Evolutionary conservation across 1,140 invertebrate species (phyloP).

Genomic region (Drosophila saltans): DNA sequence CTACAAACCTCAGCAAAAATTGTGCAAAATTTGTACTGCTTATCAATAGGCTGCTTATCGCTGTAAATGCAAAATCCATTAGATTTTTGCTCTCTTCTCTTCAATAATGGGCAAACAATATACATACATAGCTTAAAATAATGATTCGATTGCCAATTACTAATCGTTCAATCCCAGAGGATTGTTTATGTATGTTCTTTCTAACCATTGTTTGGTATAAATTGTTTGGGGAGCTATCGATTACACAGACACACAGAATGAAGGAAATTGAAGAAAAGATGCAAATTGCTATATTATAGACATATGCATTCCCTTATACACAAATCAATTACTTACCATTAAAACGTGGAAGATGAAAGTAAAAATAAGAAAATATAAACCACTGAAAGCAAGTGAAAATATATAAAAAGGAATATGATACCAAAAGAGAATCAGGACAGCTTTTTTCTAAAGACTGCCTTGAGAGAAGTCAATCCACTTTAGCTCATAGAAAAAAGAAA

Average conservation of each 20-base stretch:
- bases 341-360: neutral
- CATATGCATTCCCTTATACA: conserved; percentile 20
- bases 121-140: neutral
- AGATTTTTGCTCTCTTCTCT: conserved; percentile 37
- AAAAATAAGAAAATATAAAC: neutral
- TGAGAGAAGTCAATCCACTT: no score
- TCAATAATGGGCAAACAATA: no score
- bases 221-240: conserved; percentile 59
- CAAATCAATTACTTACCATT: conserved; percentile 6
- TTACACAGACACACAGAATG: conserved; percentile 37
- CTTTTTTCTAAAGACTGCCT: no score
- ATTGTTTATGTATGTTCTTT: conserved; percentile 25
- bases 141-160: conserved; percentile 58
- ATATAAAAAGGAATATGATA: neutral
- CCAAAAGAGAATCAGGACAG: neutral
- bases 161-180: conserved; percentile 66
- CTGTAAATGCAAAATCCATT: conserved; percentile 58
- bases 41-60: conserved; percentile 59
- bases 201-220: conserved; percentile 33
- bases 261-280: conserved; percentile 12
- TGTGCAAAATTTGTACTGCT: conserved; percentile 45
- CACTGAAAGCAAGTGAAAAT: neutral
- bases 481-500: no score
- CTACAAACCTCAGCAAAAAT: conserved; percentile 37
- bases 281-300: conserved; percentile 45